Percentiles rank a stretch among this genome's conserved stretches.
Evolutionary conservation across 2,888 invertebrate genomes (phyloP).

Genomic region (Halictus quadricinctus): DNA sequence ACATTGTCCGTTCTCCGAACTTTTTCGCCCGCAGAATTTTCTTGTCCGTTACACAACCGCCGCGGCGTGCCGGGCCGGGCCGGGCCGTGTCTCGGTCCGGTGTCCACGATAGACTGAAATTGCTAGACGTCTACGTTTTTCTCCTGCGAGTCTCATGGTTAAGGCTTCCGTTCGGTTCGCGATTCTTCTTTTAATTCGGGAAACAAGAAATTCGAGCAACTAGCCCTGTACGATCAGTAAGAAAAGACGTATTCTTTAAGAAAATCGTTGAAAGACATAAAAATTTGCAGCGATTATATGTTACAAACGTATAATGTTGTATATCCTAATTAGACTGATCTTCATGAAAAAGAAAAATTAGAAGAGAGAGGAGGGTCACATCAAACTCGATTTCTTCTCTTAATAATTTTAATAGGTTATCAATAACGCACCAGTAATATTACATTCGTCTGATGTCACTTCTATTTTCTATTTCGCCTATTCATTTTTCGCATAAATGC

Average conservation of each 20-base stretch:
- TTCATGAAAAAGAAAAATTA: background rate
- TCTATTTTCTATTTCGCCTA: no score
- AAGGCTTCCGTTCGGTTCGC: background rate
- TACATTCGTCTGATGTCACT: no score
- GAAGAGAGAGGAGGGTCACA: no score
- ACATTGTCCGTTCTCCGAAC: conserved; percentile 20
- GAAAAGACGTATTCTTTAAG: background rate
- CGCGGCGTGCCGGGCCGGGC: no score
- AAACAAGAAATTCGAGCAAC: background rate
- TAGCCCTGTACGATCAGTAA: background rate
- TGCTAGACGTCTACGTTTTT: conserved; percentile 5
- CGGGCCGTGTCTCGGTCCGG: conserved; percentile 7
- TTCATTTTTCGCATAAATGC: no score
- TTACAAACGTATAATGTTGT: background rate
- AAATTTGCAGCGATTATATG: no score
- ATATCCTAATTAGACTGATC: background rate
- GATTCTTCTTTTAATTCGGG: background rate
- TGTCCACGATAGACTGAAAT: conserved; percentile 23
- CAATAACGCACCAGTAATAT: no score
- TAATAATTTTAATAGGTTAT: no score
- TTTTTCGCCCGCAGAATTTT: conserved; percentile 35
- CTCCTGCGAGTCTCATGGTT: background rate
- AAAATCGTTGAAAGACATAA: no score
- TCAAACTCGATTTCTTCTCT: no score
- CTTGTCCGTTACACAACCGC: conserved; percentile 27